These are phyloP conservation scores for Cistogaster globosa DNA, from an alignment of 2,888 invertebrate genomes.

Conservation along the genomic window DNA sequence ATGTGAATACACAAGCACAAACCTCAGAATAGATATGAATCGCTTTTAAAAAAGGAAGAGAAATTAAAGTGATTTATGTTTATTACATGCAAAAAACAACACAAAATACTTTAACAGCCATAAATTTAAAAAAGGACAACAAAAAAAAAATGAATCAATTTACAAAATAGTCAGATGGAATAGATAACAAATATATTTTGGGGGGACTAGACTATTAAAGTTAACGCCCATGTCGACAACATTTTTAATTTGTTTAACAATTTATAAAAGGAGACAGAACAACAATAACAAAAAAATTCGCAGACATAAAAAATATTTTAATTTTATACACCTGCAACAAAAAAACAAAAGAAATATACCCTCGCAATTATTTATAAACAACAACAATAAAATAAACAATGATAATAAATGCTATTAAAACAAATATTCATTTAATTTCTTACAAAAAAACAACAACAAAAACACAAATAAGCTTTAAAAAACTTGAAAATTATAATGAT, in stretches of 20 bases:
- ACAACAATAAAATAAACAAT: not conserved
- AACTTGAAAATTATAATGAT: not conserved
- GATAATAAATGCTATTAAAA: not conserved
- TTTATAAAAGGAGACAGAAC: slow-evolving; percentile 33
- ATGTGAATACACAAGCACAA: not conserved
- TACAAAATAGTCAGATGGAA: slow-evolving; percentile 6
- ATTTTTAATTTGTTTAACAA: slow-evolving; percentile 68
- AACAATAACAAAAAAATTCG: slow-evolving; percentile 1
- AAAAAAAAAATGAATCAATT: slow-evolving; percentile 48
- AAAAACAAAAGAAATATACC: not conserved
- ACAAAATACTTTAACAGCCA: slow-evolving; percentile 25
- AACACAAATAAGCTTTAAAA: slow-evolving; percentile 11
- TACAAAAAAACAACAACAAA: too few relatives aligned
- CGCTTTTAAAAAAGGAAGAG: slow-evolving; percentile 31
- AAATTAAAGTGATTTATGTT: slow-evolving; percentile 69
- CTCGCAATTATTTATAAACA: slow-evolving; percentile 33
- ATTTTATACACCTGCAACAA: slow-evolving; percentile 35
- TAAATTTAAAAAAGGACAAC: slow-evolving; percentile 4
- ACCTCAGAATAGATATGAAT: not conserved
- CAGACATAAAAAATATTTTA: not conserved
- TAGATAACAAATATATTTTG: slow-evolving; percentile 22
- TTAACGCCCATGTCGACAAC: slow-evolving; percentile 68
- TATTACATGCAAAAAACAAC: slow-evolving; percentile 54
- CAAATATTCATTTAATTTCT: not conserved
- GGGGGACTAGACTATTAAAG: slow-evolving; percentile 23